Evolutionary conservation across 2,113 vertebrate genomes (phyloP).

Genomic region (Rallus limicola): DNA sequence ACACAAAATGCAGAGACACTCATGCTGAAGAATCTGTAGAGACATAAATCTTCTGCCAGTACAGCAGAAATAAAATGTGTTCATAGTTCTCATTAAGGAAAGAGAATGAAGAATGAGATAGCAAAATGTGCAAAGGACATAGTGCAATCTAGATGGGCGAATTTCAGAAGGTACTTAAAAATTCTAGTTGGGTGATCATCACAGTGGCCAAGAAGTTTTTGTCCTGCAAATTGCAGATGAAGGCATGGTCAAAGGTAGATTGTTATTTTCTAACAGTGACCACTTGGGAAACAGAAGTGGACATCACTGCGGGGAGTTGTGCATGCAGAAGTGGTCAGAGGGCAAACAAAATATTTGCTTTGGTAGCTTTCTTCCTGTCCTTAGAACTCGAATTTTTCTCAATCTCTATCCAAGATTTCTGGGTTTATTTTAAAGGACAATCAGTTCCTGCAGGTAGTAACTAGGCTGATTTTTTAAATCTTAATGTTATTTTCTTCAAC

Average conservation of each 20-base stretch:
- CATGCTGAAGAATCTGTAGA: not conserved
- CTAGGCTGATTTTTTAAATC: not conserved
- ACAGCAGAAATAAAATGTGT: not conserved
- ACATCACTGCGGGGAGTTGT: not conserved
- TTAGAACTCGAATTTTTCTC: not conserved
- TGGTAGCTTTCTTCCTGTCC: not conserved
- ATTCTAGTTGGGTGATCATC: not conserved
- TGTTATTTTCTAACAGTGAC: not conserved
- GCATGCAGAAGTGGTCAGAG: not conserved
- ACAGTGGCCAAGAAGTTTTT: not conserved
- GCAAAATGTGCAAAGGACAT: not conserved
- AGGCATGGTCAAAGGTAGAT: not conserved
- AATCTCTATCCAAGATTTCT: not conserved
- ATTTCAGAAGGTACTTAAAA: not conserved
- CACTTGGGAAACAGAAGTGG: not conserved
- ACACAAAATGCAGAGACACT: not conserved
- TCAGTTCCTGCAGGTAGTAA: not conserved
- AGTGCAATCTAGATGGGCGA: not conserved
- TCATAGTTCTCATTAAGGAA: not conserved
- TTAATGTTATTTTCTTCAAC: not conserved
- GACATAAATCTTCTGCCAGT: conserved; percentile 8
- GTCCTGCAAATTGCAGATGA: conserved; percentile 17
- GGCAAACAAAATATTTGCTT: not conserved
- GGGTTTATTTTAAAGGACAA: not conserved
- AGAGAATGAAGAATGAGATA: not conserved